Evolutionary conservation across 1,140 invertebrate species (phyloP).

Genomic region (Maconellicoccus hirsutus): DNA sequence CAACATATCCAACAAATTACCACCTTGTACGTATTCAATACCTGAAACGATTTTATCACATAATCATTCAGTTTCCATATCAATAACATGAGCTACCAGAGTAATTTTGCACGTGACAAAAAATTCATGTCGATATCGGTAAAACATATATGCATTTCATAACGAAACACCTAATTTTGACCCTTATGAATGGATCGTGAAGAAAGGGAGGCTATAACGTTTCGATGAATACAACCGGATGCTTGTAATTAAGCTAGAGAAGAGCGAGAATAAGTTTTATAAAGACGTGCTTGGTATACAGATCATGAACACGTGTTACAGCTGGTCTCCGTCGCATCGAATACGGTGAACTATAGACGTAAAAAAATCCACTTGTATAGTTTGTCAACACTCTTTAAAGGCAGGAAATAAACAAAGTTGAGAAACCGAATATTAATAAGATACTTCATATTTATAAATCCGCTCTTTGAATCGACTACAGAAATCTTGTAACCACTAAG

Average conservation of each 20-base stretch:
- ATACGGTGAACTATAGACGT: background rate
- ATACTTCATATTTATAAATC: too few relatives aligned
- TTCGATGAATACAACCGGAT: background rate
- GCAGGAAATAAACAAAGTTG: background rate
- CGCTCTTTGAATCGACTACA: too few relatives aligned
- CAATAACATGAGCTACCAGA: too few relatives aligned
- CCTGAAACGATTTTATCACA: conserved; percentile 51
- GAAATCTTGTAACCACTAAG: too few relatives aligned
- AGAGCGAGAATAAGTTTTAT: background rate
- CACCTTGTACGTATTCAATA: conserved; percentile 55
- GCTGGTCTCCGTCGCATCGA: background rate
- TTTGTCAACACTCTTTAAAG: background rate
- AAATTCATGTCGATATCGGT: too few relatives aligned
- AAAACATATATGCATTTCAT: too few relatives aligned
- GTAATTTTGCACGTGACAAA: too few relatives aligned
- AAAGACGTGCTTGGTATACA: background rate
- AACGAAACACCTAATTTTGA: too few relatives aligned
- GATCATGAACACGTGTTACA: background rate
- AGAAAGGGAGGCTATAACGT: background rate
- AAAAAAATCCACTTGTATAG: background rate
- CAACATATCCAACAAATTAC: conserved; percentile 63
- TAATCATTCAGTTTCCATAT: too few relatives aligned
- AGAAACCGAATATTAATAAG: too few relatives aligned
- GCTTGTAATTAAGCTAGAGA: background rate
- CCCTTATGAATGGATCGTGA: background rate